phyloP scores from a whole-genome alignment of 2,113 vertebrate species.

The Regulus satrapa region DNA sequence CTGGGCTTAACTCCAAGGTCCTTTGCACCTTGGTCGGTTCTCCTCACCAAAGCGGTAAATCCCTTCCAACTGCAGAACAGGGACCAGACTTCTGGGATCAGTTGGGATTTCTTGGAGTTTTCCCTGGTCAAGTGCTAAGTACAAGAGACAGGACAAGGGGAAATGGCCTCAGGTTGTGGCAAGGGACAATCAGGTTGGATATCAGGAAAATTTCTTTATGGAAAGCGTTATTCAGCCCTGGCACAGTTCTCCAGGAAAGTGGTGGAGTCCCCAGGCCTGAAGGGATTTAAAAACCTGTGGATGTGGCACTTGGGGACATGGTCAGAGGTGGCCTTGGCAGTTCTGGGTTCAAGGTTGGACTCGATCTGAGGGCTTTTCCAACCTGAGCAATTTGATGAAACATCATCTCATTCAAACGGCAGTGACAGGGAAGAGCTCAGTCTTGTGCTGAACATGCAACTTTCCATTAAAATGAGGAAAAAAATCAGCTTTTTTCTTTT shows the following conservation, averaged over 20 bases:
- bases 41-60: background rate
- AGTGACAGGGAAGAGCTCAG: background rate
- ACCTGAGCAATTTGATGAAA: background rate
- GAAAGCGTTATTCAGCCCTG: background rate
- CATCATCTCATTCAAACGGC: background rate
- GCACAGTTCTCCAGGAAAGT: background rate
- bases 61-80: rapidly evolving
- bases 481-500: background rate
- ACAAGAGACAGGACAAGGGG: background rate
- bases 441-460: background rate
- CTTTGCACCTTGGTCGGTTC: background rate
- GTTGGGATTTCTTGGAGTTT: background rate
- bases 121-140: background rate
- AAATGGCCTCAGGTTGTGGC: background rate
- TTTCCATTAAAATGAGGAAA: background rate
- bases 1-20: background rate
- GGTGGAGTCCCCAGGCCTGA: background rate
- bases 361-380: background rate
- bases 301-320: background rate
- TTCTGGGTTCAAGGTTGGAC: too few species aligned
- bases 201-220: background rate
- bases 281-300: background rate
- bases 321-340: background rate
- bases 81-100: background rate
- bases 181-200: background rate